Base-by-base conservation (phyloP, 2,113 vertebrate species). In the Thermophis baileyi region DNA sequence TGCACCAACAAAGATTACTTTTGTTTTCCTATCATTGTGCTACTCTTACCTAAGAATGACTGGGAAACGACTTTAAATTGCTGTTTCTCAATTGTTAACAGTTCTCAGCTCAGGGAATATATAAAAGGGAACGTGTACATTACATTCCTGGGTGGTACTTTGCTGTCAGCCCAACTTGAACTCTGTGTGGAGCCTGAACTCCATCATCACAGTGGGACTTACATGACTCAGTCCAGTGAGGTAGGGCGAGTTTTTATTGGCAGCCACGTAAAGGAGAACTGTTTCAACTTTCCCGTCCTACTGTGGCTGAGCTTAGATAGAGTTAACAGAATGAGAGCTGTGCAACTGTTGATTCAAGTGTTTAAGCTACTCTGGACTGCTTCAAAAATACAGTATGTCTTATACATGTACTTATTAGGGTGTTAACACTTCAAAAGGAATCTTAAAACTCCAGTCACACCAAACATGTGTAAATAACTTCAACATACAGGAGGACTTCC, bases 201-300 rank as follows among this genome's bases (percentile, higher is more conserved):
- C 97, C 96, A 97, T 97, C 97, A 97, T 98, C 97, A 97, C 98
- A 97, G 97, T 96, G 96, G 98, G 98, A 97, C 95, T 96, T 95
- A 95, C 95, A 96, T 93, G 96, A 96, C 94, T 97, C 94, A 96
- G 69, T 96, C 95, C 97, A 96, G 94, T 1, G 69, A 97, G 96
- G 96, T 90, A 96, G 94, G 96, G 94, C 95, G 96, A 30, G 95
- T 98, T 95, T 98, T 96, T 97, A 97, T 98, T 98, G 98, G 98
- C 98, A 97, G 94, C 0, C 0, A 90, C 95, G 97, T 94, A 96
- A 96, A 97, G 96, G 85, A 97, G 95, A 96, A 95, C 93, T 95
- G 97, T 98, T 63, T 98, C 97, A 98, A 98, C 97, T 97, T 96
- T 96, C 90, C 96, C 96, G 96, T 97, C 97, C 96, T 97, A 95